Base-by-base conservation (phyloP, 1,140 invertebrate genomes). In the Ceratina australensis region DNA sequence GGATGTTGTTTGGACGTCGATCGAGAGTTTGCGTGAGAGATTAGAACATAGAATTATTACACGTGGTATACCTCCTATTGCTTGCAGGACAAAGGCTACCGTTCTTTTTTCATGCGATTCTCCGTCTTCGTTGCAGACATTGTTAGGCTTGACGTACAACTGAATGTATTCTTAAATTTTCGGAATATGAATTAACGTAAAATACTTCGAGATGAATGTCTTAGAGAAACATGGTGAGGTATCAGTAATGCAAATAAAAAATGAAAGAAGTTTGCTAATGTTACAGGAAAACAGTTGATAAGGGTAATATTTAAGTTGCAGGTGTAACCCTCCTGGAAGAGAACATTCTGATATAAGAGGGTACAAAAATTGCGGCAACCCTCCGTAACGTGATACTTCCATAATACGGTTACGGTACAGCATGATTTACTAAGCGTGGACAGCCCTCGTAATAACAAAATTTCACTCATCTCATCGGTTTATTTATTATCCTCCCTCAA, bases 31-130 rank as follows among this genome's bases (percentile, higher is more conserved):
- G 7, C 24, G 54, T 26, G 63, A n/a, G n/a, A 22, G 42, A 50
- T 47, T 33, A n/a, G 26, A 15, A 10, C 47, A 20, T 15, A 59
- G 71, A 82, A 86, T 86, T 83, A 87, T 84, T 80, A 78, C 73
- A 78, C 68, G 72, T 76, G 49, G 54, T 81, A 54, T 33, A 33
- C 79, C 79, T 81, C 81, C 74, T 79, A 75, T 76, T 64, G 63
- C 87, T 88, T 83, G 83, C 85, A 86, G 83, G 78, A 86, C 86
- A 85, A 84, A 85, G 81, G 86, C 86, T 88, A 87, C 86, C 83
- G 81, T 33, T 5, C 28, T 33, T 33, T 33, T 33, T 33, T 33
- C 28, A 33, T 3, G 5, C 28, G 5, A 5, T 33, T 33, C 28
- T 5, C 28, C 5, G 28, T 33, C 28, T 33, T 33, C 5, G 28